Evolutionary conservation across 1,140 invertebrate genomes (phyloP).

Genomic region (Trialeurodes vaporariorum): DNA sequence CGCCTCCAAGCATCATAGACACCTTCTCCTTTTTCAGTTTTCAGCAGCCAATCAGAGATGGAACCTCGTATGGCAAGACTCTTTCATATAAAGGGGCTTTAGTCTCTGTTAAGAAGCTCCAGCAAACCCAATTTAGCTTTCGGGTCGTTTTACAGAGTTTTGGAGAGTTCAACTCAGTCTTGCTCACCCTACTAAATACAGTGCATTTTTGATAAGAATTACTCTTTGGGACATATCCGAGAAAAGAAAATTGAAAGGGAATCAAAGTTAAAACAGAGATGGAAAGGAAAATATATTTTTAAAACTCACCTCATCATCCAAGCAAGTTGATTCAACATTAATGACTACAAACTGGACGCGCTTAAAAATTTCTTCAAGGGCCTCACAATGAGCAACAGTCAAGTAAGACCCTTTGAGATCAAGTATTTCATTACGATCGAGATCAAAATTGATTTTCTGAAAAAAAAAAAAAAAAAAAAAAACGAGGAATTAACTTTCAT

Average conservation of each 20-base stretch:
- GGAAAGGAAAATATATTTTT: not conserved
- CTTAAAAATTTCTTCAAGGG: conserved; percentile 63
- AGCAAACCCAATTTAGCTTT: not conserved
- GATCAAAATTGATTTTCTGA: conserved; percentile 21
- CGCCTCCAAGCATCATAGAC: too few relatives aligned
- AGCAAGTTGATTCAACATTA: conserved; percentile 25
- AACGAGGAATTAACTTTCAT: too few relatives aligned
- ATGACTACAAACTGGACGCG: conserved; percentile 37
- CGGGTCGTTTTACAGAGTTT: too few relatives aligned
- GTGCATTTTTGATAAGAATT: too few relatives aligned
- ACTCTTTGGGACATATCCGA: too few relatives aligned
- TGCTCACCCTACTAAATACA: too few relatives aligned
- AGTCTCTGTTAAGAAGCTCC: not conserved
- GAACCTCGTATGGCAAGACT: too few relatives aligned
- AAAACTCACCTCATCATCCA: conserved; percentile 27
- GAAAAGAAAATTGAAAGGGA: conserved; percentile 5
- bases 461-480: conserved; percentile 16
- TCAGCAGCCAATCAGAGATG: too few relatives aligned
- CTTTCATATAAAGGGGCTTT: too few relatives aligned
- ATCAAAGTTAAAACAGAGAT: too few relatives aligned
- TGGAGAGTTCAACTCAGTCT: too few relatives aligned
- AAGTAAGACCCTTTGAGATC: conserved; percentile 42
- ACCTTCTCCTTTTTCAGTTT: too few relatives aligned
- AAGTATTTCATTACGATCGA: conserved; percentile 37
- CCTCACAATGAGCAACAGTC: conserved; percentile 48